Evolutionary conservation across 2,797 vertebrate genomes (phyloP), one percentile per base, ranked within the genome.

Genomic region (Chiroxiphia lanceolata): DNA sequence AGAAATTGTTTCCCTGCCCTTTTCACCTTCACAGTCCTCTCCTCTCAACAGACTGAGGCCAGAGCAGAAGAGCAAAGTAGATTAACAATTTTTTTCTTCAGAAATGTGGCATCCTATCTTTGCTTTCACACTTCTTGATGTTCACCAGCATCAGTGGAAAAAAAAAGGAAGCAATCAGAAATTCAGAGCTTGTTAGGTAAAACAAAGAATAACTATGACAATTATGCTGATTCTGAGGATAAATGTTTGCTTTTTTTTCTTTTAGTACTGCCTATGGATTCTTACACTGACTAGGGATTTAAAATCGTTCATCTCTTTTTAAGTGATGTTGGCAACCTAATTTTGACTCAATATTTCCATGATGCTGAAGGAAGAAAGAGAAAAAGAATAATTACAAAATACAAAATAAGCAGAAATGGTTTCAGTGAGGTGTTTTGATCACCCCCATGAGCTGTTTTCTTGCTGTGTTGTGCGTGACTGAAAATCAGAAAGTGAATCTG

Each of bases 401-500:
- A 79, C 82, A 61, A 93, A 94, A 94, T 83, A 94, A 95, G 94
- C 89, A 96, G 83, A 92, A 95, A 92, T 86, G 31, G 75, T 95
- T 96, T 87, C 92, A 81, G 71, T 45, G 94, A 95, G 93, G 92
- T 95, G 95, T 96, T 97, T 92, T 94, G 90, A 95, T 93, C 92
- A 83, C 90, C 59, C 78, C n/a, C 4, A 0, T 86, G 96, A 97
- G 93, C 88, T 87, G 50, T 83, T 95, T 90, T 70, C 95, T 89
- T 87, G 68, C 91, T 91, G 83, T n/a, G 75, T 9, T 87, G 90
- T 90, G 81, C n/a, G 11, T 87, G 94, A 93, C 78, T 95, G 90
- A 82, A 90, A 95, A 95, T 85, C 93, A 92, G 68, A 95, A 86
- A 93, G 75, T 77, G 93, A 87, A 97, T 96, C 90, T 96, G 60